Evolutionary conservation across 92 coral and sea anemone genomes (phyloP), one percentile per base, ranked within the genome.

Genomic region (Diadumene lineata): DNA sequence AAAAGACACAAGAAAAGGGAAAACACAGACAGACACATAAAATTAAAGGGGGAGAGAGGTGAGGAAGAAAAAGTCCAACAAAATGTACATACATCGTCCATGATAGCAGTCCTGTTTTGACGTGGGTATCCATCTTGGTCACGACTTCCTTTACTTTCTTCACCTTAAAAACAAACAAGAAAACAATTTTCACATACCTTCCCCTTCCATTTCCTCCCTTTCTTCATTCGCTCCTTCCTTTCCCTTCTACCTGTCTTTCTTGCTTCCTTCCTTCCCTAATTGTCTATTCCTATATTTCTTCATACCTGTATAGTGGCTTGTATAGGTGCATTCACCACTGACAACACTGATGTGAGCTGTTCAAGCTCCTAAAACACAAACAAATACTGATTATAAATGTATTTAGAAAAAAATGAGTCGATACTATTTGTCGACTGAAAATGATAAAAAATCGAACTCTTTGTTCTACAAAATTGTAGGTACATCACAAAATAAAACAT

Each of bases 121-220:
- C 92, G 70, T 94, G 97, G 21, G 84, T 81, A 62, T 94, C 97
- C 63, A 94, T 83, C 48, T 87, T 92, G 29, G 74, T 69, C 17
- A 94, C 98, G 68, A 92, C 92, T 56, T 92, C 90, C 73, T 91
- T 83, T 46, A 94, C 98, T 86, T 94, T 94, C 73, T 88, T 94
- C 76, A 94, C 94, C 98, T 93, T 66, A 34, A 53, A 53, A 13
- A 53, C 58, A 21, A 53, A 16, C 6, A 25, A 70, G 33, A 38
- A 29, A n/a, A n/a, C n/a, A n/a, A n/a, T n/a, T n/a, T n/a, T n/a
- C n/a, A n/a, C n/a, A n/a, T n/a, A n/a, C n/a, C n/a, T n/a, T n/a
- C n/a, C n/a, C n/a, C n/a, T n/a, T n/a, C n/a, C n/a, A n/a, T n/a
- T n/a, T n/a, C n/a, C n/a, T n/a, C n/a, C n/a, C n/a, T n/a, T n/a